Conservation (phyloP, 2,113 vertebrate genomes). For the Apteryx mantelli region DNA sequence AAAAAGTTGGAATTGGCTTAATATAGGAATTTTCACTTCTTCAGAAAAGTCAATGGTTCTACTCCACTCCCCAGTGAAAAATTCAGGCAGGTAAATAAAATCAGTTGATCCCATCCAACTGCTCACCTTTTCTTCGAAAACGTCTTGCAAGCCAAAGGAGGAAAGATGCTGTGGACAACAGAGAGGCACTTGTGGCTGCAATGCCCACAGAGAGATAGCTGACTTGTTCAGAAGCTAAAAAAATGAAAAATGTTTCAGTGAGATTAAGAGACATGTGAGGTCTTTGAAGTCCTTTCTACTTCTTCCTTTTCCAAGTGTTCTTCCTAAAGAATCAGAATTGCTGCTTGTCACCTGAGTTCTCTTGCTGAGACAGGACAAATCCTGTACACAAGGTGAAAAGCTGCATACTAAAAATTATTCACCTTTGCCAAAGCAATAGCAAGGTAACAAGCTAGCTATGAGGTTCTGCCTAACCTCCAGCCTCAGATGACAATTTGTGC, state of each 20-base stretch:
- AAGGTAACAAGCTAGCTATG: neutral
- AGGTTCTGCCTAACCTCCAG: neutral
- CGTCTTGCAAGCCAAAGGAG: slow-evolving; percentile 69
- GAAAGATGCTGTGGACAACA: slow-evolving; percentile 31
- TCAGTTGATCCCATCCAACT: neutral
- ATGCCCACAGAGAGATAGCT: slow-evolving; percentile 34
- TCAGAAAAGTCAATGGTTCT: neutral
- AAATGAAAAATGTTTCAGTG: neutral
- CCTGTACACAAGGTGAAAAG: neutral
- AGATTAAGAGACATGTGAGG: neutral
- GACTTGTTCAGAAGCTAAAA: slow-evolving; percentile 39
- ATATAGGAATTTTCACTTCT: neutral
- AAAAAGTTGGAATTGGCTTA: neutral
- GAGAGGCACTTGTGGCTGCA: slow-evolving; percentile 40
- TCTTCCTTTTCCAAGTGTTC: neutral
- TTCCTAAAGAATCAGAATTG: neutral
- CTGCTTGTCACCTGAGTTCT: neutral
- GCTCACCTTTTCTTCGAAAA: slow-evolving; percentile 69
- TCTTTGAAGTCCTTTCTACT: neutral
- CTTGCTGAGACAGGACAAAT: neutral
- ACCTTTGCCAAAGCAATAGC: neutral
- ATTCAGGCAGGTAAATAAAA: neutral
- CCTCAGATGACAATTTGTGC: neutral
- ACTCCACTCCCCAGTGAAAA: neutral
- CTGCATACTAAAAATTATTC: neutral